Conservation (phyloP, 2,113 vertebrate species). For the Lagopus muta region DNA sequence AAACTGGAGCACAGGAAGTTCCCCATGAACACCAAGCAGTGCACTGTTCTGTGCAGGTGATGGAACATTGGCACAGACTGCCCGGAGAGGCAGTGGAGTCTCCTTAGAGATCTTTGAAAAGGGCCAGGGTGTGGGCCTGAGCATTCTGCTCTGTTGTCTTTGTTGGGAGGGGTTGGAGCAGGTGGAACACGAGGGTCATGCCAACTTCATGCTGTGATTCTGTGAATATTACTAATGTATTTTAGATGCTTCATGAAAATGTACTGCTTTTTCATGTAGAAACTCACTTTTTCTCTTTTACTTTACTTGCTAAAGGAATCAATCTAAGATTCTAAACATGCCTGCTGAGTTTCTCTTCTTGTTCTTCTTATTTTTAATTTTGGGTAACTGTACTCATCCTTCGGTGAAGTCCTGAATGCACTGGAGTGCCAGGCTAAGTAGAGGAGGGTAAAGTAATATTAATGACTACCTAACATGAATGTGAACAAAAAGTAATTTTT, state of each 20-base stretch:
- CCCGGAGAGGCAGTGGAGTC: no score
- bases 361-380: not conserved
- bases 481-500: not conserved
- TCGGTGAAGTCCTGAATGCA: not conserved
- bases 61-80: no score
- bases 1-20: no score
- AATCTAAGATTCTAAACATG: not conserved
- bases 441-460: not conserved
- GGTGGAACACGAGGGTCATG: not conserved
- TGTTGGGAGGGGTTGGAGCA: not conserved
- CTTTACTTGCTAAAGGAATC: not conserved
- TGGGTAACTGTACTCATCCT: not conserved
- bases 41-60: no score
- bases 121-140: no score
- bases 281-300: not conserved
- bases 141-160: fast-evolving
- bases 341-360: not conserved
- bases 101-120: no score
- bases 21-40: no score
- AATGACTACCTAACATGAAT: not conserved
- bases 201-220: not conserved
- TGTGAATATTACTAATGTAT: not conserved
- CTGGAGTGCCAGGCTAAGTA: not conserved
- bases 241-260: not conserved
- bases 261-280: not conserved